phyloP scores from a whole-genome alignment of 2,113 vertebrate species.

The Hystrix brachyura region DNA sequence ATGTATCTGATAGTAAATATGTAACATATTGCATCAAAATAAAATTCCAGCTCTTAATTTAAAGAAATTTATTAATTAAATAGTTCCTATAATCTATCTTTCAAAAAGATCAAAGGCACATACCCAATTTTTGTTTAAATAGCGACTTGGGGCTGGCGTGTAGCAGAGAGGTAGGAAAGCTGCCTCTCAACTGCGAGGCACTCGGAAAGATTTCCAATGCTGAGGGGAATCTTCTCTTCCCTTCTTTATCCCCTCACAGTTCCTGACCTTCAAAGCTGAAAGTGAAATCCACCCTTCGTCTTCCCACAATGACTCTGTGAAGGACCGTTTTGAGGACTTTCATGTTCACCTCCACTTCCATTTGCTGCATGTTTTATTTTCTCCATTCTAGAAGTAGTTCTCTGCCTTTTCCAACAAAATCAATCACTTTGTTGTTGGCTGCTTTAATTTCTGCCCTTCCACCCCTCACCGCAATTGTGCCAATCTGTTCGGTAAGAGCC shows the following conservation, averaged over 20 bases:
- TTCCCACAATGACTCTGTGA: background rate
- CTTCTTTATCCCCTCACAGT: background rate
- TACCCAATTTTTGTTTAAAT: background rate
- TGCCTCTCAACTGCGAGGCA: no score
- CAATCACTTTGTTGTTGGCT: background rate
- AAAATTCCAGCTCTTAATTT: background rate
- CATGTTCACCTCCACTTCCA: background rate
- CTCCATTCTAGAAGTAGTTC: background rate
- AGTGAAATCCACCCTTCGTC: accelerated
- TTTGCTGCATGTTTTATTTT: background rate
- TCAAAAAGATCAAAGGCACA: background rate
- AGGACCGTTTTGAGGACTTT: background rate
- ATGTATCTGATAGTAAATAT: background rate
- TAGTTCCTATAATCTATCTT: background rate
- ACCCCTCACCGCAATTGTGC: background rate
- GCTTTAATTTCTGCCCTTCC: background rate
- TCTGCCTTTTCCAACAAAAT: slow-evolving; percentile 46
- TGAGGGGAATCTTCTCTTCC: background rate
- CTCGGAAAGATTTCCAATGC: background rate
- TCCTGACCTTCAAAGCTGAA: background rate
- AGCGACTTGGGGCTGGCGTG: no score
- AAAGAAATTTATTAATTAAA: background rate
- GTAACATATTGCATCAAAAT: background rate
- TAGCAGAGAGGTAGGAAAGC: background rate
- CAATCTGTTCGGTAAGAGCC: background rate